Percentiles rank a stretch among this genome's conserved stretches.
Evolutionary conservation across 2,113 vertebrate genomes (phyloP).

Genomic region (Orientallactaga bullata): DNA sequence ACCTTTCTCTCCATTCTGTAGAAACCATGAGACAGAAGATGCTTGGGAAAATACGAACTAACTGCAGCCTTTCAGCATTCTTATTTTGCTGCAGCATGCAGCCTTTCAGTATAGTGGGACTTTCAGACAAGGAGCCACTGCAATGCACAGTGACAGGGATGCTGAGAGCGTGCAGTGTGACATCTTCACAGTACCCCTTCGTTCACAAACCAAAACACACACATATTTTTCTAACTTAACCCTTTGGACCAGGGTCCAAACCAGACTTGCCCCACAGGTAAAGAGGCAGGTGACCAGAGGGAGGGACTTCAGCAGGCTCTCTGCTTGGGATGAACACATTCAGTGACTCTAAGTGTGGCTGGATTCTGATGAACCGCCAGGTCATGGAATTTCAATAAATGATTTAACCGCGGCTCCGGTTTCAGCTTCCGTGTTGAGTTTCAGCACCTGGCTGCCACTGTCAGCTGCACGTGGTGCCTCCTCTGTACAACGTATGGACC

Average conservation of each 20-base stretch:
- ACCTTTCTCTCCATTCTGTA: not conserved
- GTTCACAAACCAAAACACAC: not conserved
- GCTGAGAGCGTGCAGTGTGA: fast-evolving
- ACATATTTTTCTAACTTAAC: not conserved
- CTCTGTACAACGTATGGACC: slow-evolving; percentile 76
- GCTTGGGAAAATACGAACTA: not conserved
- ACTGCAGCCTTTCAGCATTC: not conserved
- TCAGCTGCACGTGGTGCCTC: slow-evolving; percentile 69
- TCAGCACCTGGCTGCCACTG: slow-evolving; percentile 84
- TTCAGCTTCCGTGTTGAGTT: slow-evolving; percentile 85
- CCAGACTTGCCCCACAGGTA: not conserved
- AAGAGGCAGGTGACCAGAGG: not conserved
- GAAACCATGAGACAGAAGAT: not conserved
- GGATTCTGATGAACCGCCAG: slow-evolving; percentile 77
- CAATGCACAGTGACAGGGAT: not conserved
- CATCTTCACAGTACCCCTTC: not conserved
- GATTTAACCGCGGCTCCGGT: slow-evolving; percentile 87
- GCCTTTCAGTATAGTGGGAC: not conserved
- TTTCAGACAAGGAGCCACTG: not conserved
- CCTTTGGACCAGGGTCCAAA: not conserved
- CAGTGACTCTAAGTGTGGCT: slow-evolving; percentile 48
- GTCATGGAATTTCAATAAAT: slow-evolving; percentile 92
- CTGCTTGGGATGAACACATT: not conserved
- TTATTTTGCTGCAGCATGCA: not conserved
- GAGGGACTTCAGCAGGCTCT: not conserved